Evolutionary conservation across 2,888 invertebrate genomes (phyloP), one percentile per base, ranked within the genome.

Genomic region (Allygus modestus): DNA sequence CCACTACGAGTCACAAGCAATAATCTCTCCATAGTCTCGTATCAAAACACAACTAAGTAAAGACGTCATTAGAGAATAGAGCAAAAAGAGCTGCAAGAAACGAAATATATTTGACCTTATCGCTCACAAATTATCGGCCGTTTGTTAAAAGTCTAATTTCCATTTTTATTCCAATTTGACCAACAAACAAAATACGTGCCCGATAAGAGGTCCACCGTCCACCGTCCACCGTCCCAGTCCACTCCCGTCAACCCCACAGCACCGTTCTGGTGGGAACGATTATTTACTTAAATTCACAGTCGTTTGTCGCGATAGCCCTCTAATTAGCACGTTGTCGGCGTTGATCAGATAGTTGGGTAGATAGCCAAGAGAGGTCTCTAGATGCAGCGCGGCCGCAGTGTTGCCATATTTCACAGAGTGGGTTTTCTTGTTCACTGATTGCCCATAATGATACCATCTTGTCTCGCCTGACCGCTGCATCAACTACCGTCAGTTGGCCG

Each of bases 381-480:
- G 1, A 15, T 17, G 20, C 54, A 23, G 20, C 54, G 12, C 4
- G 4, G 54, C 23, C 54, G 54, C 58, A 5, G 65, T 28, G 65
- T 65, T 65, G 77, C 46, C 81, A 81, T 81, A 81, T 81, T 31
- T 54, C 81, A 81, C 58, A 15, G 43, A 81, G 81, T 81, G 81
- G 58, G 23, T 26, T 81, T 54, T 51, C 81, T 81, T 81, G 81
- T 81, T 58, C 54, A 1, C n/a, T 28, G 54, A 54, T 54, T 58
- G 33, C 20, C 51, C n/a, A 17, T 81, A 81, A 81, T 81, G 81
- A 58, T 71, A 71, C 20, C 41, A 71, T n/a, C 71, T 41, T 71
- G 65, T 65, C 65, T 65, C 65, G 1, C 7, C 31, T 31, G 65
- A 65, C 28, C 28, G 65, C 28, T 12, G 28, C 65, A 65, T 65